Base-by-base conservation (phyloP, 2,888 invertebrate species). In the Chrysolina haemoptera region DNA sequence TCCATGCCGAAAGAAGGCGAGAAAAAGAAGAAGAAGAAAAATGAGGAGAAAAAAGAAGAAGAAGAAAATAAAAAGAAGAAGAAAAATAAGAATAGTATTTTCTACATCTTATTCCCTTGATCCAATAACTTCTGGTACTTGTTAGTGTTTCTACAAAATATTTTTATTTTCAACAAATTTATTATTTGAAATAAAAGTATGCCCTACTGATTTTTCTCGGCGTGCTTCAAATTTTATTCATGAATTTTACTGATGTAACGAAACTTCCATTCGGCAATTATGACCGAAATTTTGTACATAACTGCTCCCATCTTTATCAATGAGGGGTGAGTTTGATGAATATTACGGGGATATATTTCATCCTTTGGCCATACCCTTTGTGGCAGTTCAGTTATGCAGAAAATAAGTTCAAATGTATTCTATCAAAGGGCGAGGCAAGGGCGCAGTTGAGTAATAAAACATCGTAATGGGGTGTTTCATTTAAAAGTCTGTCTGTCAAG, bases 351-450 rank as follows among this genome's bases (percentile, higher is more conserved):
- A 71, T 67, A 64, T 64, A 74, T 73, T 74, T 72, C 69, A 75
- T 71, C 73, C 73, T 78, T 68, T 73, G 53, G 73, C 71, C 73
- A 76, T 78, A 74, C 79, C 81, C 79, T 82, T 81, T 82, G 78
- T 78, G 73, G 59, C 75, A 68, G 77, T 78, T 77, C 79, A 80
- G 74, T 76, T 76, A 80, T 78, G 80, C 80, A 81, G 78, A 78
- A 83, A 83, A 82, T 82, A 83, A 80, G 83, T 82, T 82, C 78
- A 80, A 83, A 82, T 83, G 81, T 82, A 80, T 80, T 75, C 68
- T 50, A 75, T 70, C 70, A 46, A 77, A 77, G 76, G 77, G 74
- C 62, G 72, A 68, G 18, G 67, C 75, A 75, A 70, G 73, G 73
- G 73, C 71, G 65, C 68, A 70, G 67, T 75, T 74, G 70, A 55